These are phyloP conservation scores for Conger conger DNA, from an alignment of 2,113 vertebrate species.

Conservation along the genomic window DNA sequence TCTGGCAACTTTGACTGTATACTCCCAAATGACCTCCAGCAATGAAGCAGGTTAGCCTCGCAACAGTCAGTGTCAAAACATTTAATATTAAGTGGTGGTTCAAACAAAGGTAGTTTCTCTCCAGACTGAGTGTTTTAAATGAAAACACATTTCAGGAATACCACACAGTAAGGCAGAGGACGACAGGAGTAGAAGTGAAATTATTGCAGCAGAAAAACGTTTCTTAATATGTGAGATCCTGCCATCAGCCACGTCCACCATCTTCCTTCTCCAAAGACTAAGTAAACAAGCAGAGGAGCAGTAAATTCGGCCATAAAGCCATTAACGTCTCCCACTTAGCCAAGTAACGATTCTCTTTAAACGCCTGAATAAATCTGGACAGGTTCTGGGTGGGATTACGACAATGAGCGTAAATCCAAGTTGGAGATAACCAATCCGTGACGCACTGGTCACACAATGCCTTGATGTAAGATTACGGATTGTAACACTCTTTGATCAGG, in stretches of 20 bases:
- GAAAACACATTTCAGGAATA: not conserved
- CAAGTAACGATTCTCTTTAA: slow-evolving; percentile 23
- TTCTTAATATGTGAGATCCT: not conserved
- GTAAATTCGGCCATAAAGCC: slow-evolving; percentile 36
- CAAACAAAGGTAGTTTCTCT: not conserved
- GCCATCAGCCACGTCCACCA: not conserved
- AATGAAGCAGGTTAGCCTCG: not conserved
- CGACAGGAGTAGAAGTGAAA: not conserved
- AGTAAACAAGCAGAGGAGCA: slow-evolving; percentile 16
- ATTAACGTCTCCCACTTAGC: slow-evolving; percentile 34
- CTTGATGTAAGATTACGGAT: not conserved
- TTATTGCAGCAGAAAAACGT: not conserved
- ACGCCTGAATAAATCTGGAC: slow-evolving; percentile 19
- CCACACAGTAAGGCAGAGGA: not conserved
- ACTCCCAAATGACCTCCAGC: not conserved
- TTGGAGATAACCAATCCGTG: not conserved
- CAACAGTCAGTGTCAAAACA: not conserved
- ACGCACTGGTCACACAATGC: not conserved
- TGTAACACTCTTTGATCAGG: not conserved
- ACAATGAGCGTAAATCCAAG: not conserved
- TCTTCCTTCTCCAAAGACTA: not conserved
- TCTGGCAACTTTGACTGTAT: not conserved
- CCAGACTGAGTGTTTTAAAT: not conserved
- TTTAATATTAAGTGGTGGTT: not conserved
- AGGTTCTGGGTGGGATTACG: not conserved